phyloP scores from a whole-genome alignment of 2,888 invertebrate species.

The Plebejus anna region DNA sequence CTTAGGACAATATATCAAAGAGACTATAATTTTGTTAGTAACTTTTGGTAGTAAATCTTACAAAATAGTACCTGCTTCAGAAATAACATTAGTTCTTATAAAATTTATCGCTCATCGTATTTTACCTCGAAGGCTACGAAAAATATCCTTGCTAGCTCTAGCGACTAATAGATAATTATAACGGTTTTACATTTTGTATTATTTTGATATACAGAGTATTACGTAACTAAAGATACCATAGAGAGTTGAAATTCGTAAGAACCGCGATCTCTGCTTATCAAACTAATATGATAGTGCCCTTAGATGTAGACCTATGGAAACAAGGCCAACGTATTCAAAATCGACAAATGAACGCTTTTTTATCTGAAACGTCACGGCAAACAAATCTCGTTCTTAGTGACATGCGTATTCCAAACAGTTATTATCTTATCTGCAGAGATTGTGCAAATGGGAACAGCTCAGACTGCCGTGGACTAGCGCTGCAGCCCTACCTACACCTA shows the following conservation, averaged over 20 bases:
- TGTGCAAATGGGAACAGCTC: conserved; percentile 74
- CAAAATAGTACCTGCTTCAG: too few species aligned
- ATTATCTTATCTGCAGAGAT: conserved; percentile 67
- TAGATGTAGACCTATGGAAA: neutral
- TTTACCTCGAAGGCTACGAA: neutral
- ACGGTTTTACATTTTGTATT: neutral
- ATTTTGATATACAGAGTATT: neutral
- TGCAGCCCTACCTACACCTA: conserved; percentile 47
- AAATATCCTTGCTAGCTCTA: neutral
- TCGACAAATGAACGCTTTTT: conserved; percentile 31
- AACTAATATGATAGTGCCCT: neutral
- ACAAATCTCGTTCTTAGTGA: conserved; percentile 69
- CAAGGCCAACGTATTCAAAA: conserved; percentile 39
- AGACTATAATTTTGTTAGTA: neutral
- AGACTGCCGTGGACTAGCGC: conserved; percentile 49
- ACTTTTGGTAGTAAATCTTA: neutral
- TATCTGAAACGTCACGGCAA: conserved; percentile 53
- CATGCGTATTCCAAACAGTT: conserved; percentile 65
- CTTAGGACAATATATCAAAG: neutral
- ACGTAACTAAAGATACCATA: neutral
- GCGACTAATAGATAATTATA: neutral
- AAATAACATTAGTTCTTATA: too few species aligned
- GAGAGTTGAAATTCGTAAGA: neutral
- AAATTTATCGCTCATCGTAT: neutral
- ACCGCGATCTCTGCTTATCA: neutral